Evolutionary conservation across 2,888 invertebrate genomes (phyloP).

Genomic region (Eupsilia transversa): DNA sequence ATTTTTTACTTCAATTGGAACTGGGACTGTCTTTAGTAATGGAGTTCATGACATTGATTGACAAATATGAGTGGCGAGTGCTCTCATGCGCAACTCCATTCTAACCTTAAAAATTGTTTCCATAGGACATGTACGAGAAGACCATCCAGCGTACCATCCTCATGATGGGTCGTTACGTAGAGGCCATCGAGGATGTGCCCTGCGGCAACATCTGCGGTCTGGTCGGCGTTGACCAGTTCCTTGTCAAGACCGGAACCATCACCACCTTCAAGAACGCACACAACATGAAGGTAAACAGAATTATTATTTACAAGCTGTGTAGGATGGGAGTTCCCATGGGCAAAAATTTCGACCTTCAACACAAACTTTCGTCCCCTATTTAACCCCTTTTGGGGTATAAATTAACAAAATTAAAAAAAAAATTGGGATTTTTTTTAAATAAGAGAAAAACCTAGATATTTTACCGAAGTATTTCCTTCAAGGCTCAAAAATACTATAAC

Average conservation of each 20-base stretch:
- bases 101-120: slow-evolving; percentile 5
- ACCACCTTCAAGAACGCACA: slow-evolving; percentile 99
- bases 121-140: slow-evolving; percentile 98
- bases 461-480: background rate
- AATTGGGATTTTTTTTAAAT: too few relatives aligned
- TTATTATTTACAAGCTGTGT: background rate
- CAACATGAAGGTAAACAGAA: slow-evolving; percentile 95
- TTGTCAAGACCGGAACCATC: slow-evolving; percentile 99
- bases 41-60: background rate
- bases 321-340: background rate
- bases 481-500: background rate
- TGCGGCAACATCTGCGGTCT: slow-evolving; percentile 99
- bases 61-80: background rate
- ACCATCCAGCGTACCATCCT: slow-evolving; percentile 99
- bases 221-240: slow-evolving; percentile 99
- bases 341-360: background rate
- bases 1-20: background rate
- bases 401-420: too few relatives aligned
- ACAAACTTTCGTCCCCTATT: background rate
- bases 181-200: slow-evolving; percentile 99
- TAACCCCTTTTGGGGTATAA: too few relatives aligned
- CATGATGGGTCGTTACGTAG: slow-evolving; percentile 99
- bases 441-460: too few relatives aligned
- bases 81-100: background rate
- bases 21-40: background rate